A percentile compares a stretch with the other conserved stretches of the same genome.
Evolutionary conservation across 2,797 vertebrate genomes (phyloP).

Genomic region (Pseudochirops cupreus): DNA sequence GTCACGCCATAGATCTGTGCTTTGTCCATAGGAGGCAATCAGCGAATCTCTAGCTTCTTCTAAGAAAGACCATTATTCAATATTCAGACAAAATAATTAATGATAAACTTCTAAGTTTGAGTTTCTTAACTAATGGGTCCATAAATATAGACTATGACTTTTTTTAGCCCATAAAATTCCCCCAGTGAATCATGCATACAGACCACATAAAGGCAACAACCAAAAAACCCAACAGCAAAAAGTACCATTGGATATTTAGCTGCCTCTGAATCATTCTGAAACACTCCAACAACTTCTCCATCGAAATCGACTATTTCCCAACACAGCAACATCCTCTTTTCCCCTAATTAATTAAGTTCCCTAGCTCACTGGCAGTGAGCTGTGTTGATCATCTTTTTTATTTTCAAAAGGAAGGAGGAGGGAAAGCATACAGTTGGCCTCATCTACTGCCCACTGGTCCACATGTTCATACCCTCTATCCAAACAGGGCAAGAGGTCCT

Average conservation of each 20-base stretch:
- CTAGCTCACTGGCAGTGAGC: slow-evolving; percentile 77
- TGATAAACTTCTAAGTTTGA: slow-evolving; percentile 42
- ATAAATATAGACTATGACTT: slow-evolving; percentile 20
- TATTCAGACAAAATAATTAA: slow-evolving; percentile 54
- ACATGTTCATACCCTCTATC: slow-evolving; percentile 63
- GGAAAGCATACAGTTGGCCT: slow-evolving; percentile 71
- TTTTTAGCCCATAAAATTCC: slow-evolving; percentile 76
- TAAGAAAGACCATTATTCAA: slow-evolving; percentile 58
- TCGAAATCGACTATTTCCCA: slow-evolving; percentile 81
- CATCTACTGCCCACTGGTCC: slow-evolving; percentile 69
- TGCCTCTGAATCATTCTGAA: slow-evolving; percentile 64
- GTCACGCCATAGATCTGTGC: slow-evolving; percentile 37
- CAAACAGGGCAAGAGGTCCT: background rate
- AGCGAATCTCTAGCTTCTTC: slow-evolving; percentile 38
- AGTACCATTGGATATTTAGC: slow-evolving; percentile 65
- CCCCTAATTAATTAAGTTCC: slow-evolving; percentile 83
- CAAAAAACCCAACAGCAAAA: background rate
- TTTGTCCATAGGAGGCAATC: slow-evolving; percentile 9
- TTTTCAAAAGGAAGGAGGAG: slow-evolving; percentile 71
- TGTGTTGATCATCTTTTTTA: slow-evolving; percentile 75
- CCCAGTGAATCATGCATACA: slow-evolving; percentile 74
- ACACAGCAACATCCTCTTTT: slow-evolving; percentile 82
- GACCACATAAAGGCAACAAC: slow-evolving; percentile 14
- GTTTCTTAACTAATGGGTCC: slow-evolving; percentile 38
- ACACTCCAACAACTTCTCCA: slow-evolving; percentile 78